Conservation (phyloP, 64 coral and sea anemone species). For the Cladopsammia gracilis region DNA sequence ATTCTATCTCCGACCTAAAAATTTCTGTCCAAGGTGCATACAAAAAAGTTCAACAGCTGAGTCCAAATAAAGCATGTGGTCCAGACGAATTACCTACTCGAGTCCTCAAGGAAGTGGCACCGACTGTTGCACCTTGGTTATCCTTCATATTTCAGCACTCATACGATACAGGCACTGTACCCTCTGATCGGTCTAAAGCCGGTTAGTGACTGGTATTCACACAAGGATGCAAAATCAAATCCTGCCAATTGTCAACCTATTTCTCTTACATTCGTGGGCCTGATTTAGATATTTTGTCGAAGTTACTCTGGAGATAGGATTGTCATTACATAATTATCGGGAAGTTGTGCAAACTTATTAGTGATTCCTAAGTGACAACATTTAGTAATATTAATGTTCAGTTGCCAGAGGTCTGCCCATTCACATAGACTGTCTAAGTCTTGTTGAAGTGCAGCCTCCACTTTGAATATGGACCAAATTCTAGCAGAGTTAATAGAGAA, state of each 20-base stretch:
- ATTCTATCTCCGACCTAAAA: background rate
- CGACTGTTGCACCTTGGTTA: background rate
- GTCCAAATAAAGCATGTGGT: conserved; percentile 36
- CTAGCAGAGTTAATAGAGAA: too few relatives aligned
- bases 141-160: conserved; percentile 29
- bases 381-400: too few relatives aligned
- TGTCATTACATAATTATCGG: too few relatives aligned
- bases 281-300: too few relatives aligned
- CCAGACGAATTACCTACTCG: conserved; percentile 19
- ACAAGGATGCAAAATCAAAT: conserved; percentile 1
- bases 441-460: too few relatives aligned
- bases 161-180: background rate
- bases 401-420: too few relatives aligned
- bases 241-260: conserved; percentile 21
- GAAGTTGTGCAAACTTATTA: too few relatives aligned
- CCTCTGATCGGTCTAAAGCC: conserved; percentile 44
- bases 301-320: too few relatives aligned
- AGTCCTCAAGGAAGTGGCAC: conserved; percentile 3
- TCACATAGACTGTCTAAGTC: too few relatives aligned
- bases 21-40: background rate
- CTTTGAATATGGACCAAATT: too few relatives aligned
- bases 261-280: conserved; percentile 21
- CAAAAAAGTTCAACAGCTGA: conserved; percentile 11
- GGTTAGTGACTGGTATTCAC: conserved; percentile 3
- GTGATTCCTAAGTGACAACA: too few relatives aligned